Conservation (phyloP, 2,888 invertebrate genomes). For the Philhelius pedissequus region DNA sequence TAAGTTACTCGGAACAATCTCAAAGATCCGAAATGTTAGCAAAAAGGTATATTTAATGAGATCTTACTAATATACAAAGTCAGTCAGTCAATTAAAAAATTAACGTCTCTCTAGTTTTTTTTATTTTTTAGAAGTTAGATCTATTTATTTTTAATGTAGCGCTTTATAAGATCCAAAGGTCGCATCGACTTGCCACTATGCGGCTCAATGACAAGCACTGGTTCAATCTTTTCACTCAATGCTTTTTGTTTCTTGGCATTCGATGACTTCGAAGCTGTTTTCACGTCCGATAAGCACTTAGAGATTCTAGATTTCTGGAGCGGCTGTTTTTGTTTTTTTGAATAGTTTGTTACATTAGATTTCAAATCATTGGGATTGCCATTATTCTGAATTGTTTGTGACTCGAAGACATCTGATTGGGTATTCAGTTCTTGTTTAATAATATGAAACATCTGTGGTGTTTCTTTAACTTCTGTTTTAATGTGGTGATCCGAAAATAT, state of each 20-base stretch:
- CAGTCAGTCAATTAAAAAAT: too few relatives aligned
- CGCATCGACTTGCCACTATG: constrained; percentile 28
- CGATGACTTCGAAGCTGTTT: not conserved
- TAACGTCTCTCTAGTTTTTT: not conserved
- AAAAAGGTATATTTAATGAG: too few relatives aligned
- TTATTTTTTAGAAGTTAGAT: not conserved
- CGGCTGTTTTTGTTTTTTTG: not conserved
- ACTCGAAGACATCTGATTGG: not conserved
- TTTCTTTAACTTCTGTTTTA: not conserved
- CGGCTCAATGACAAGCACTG: constrained; percentile 27
- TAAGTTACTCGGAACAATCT: too few relatives aligned
- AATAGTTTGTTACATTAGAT: accelerated
- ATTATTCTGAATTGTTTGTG: not conserved
- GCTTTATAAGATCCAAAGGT: constrained; percentile 47
- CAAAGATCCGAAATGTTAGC: too few relatives aligned
- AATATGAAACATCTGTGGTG: not conserved
- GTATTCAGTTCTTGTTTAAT: not conserved
- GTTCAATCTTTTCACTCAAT: not conserved
- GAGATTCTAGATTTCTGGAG: constrained; percentile 36
- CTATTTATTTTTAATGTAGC: constrained; percentile 3
- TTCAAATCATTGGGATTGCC: not conserved
- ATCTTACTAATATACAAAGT: not conserved
- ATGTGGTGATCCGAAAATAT: constrained; percentile 3
- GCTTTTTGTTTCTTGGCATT: not conserved
- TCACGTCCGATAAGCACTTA: constrained; percentile 17